These are phyloP conservation scores for Eurystomus glaucurus DNA, from an alignment of 2,797 vertebrate species.

Conservation along the genomic window DNA sequence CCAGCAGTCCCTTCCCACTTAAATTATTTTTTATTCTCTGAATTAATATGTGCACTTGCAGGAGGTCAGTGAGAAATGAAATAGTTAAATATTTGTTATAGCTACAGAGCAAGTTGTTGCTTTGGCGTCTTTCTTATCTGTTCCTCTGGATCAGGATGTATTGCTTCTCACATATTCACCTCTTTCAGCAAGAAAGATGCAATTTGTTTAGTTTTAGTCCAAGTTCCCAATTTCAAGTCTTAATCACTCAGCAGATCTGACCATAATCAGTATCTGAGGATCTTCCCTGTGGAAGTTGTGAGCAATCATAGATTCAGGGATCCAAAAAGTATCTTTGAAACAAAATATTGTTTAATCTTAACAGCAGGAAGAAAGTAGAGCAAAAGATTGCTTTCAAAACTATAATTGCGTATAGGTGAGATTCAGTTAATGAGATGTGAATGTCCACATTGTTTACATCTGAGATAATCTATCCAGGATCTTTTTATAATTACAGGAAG, in stretches of 20 bases:
- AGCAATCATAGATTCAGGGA: not conserved
- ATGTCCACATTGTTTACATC: not conserved
- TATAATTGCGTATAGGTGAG: not conserved
- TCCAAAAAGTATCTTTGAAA: constrained; percentile 12
- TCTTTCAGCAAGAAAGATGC: constrained; percentile 29
- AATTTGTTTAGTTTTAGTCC: constrained; percentile 56
- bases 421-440: not conserved
- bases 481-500: not conserved
- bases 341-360: not conserved
- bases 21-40: not conserved
- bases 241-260: constrained; percentile 47
- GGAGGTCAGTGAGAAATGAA: not conserved
- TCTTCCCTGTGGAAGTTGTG: not conserved
- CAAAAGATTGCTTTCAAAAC: not conserved
- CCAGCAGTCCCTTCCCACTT: not conserved
- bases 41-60: not conserved
- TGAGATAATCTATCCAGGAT: not conserved
- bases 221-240: constrained; percentile 48
- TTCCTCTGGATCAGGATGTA: not conserved
- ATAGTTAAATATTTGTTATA: not conserved
- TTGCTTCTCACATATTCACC: not conserved
- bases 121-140: not conserved
- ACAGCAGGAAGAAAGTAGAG: not conserved
- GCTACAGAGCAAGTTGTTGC: not conserved
- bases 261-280: constrained; percentile 22